Base-by-base conservation (phyloP, 2,888 invertebrate genomes). In the Phengaris arion region DNA sequence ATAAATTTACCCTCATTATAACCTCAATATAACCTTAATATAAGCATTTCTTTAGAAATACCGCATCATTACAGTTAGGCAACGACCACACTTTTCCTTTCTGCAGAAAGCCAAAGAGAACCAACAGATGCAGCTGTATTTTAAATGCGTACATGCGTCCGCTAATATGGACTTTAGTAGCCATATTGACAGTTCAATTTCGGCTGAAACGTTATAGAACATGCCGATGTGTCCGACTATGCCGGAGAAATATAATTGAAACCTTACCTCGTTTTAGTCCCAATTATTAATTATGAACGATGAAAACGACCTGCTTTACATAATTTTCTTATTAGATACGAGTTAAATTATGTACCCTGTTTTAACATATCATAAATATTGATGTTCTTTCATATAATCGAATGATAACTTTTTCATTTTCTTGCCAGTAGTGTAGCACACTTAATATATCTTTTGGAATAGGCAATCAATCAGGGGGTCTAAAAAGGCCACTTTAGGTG, bases 241-340 rank as follows among this genome's bases (percentile, higher is more conserved):
- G 35, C 35, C 45, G 35, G 35, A 35, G 64, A 64, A 64, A 64
- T 64, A 64, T 64, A 64, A 64, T 64, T 64, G 64, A 64, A 64
- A 64, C 64, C 35, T 64, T 64, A 64, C 64, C 45, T 86, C 84
- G 82, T 85, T 89, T 83, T 81, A 82, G 85, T 82, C 87, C 83
- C 83, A 90, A 92, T 91, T 91, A 92, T 90, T 92, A 91, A 92
- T 92, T 91, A 88, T 87, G 90, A 92, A 88, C n/a, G n/a, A n/a
- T n/a, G n/a, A n/a, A n/a, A n/a, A n/a, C 86, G 86, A 83, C 80
- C 82, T 83, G 81, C 87, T 92, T 91, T 89, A 91, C 92, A 92
- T 92, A 92, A 92, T 91, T 92, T 89, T 88, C 89, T 89, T 90
- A 92, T 92, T 90, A 90, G 85, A 86, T 86, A 87, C 86, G 84